These are phyloP conservation scores for Bucorvus abyssinicus DNA, from an alignment of 2,797 vertebrate genomes.

Conservation along the genomic window DNA sequence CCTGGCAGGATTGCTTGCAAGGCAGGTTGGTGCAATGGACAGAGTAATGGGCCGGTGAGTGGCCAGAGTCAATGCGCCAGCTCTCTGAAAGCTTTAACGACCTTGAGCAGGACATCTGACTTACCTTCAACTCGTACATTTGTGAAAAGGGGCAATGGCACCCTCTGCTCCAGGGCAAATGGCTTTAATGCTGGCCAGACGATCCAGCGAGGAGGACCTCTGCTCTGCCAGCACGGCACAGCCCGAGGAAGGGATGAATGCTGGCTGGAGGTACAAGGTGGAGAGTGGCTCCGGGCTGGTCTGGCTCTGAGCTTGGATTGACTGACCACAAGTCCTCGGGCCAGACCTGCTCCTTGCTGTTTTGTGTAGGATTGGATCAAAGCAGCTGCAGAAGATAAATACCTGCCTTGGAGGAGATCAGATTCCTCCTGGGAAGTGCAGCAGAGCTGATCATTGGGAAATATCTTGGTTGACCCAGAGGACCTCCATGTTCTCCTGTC, in stretches of 20 bases:
- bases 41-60: too few species aligned
- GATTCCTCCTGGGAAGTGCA: background rate
- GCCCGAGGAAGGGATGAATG: accelerated
- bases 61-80: too few species aligned
- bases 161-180: background rate
- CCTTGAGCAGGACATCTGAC: too few species aligned
- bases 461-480: background rate
- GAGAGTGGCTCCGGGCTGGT: background rate
- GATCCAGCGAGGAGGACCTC: background rate
- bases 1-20: too few species aligned
- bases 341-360: background rate
- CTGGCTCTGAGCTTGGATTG: background rate
- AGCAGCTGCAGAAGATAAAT: background rate
- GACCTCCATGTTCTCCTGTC: too few species aligned
- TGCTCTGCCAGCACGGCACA: background rate
- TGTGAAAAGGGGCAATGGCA: background rate
- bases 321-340: background rate
- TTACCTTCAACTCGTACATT: too few species aligned
- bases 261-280: background rate
- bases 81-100: too few species aligned
- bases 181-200: background rate
- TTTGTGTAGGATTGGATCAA: background rate
- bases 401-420: background rate
- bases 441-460: background rate
- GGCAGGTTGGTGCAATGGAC: too few species aligned